These are phyloP conservation scores for Beaufortia kweichowensis DNA, from an alignment of 2,113 vertebrate genomes.

Conservation along the genomic window DNA sequence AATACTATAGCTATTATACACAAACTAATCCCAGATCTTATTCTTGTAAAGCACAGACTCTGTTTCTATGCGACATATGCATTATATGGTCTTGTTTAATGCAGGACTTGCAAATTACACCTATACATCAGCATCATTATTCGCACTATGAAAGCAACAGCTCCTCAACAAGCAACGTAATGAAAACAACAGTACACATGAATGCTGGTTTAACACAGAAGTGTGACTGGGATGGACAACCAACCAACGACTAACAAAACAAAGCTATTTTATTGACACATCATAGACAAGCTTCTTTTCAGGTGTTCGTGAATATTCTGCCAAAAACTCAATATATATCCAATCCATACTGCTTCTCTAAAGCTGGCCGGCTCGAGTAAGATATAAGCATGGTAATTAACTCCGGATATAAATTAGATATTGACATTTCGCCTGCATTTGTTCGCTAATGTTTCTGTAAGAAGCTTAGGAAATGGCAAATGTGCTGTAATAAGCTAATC, in stretches of 20 bases:
- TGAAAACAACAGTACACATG: slow-evolving; percentile 14
- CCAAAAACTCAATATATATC: slow-evolving; percentile 23
- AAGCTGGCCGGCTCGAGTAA: slow-evolving; percentile 45
- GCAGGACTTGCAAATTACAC: slow-evolving; percentile 14
- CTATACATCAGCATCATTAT: slow-evolving; percentile 12
- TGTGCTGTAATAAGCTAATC: slow-evolving; percentile 63
- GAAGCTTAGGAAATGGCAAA: slow-evolving; percentile 66
- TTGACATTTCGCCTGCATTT: slow-evolving; percentile 63
- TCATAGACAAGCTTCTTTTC: slow-evolving; percentile 3
- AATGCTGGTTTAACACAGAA: not conserved
- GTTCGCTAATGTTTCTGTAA: slow-evolving; percentile 62
- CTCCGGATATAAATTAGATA: slow-evolving; percentile 61
- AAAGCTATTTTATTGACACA: slow-evolving; percentile 10
- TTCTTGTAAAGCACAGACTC: too few species aligned
- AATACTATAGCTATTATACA: too few species aligned
- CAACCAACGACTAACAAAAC: not conserved
- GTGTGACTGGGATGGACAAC: not conserved
- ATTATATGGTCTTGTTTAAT: slow-evolving; percentile 4
- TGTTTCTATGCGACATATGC: too few species aligned
- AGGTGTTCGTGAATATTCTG: not conserved
- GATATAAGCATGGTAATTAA: slow-evolving; percentile 63
- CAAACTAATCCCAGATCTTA: too few species aligned
- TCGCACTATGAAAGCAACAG: slow-evolving; percentile 6
- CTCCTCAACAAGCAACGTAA: slow-evolving; percentile 1
- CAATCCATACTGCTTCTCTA: slow-evolving; percentile 39